Evolutionary conservation across 2,888 invertebrate species (phyloP), one percentile per base, ranked within the genome.

Genomic region (Noctua fimbriata): DNA sequence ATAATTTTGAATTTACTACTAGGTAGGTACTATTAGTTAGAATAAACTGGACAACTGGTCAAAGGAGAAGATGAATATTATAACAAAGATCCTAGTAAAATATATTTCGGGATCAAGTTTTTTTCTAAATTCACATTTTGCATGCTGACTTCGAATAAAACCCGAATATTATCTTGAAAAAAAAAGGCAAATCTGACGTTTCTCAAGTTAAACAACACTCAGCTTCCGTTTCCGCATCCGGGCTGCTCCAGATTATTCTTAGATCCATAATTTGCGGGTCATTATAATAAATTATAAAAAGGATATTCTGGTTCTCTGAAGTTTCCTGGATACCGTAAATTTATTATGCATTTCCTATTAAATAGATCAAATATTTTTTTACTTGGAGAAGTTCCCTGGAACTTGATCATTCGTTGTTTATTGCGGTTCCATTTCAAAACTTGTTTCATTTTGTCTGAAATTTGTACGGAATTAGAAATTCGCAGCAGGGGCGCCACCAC

Each of bases 391-490:
- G 14, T 55, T 6, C 7, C 5, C 0, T 66, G 14, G 7, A 55
- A 47, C 65, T 47, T 81, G 4, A 18, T 24, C n/a, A 36, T 65
- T 73, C 9, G 24, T 14, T 65, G 9, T 36, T 81, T 65, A 55
- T 55, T 52, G 44, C 49, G 2, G 32, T 76, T 66, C 28, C 21
- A 67, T 65, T 66, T 28, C 10, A 60, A 74, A 81, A 73, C 49
- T 82, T 73, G 52, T 84, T 84, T 76, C 60, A 73, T 86, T 86
- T 76, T 85, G 87, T 85, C 83, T 85, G 87, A 83, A 84, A 73
- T 86, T 73, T 76, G 79, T 60, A 76, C 79, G 14, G 65, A 85
- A 85, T 85, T 85, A 83, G 84, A 85, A 76, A 76, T 85, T 79
- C 73, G 67, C 84, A 36, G 52, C 73, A 76, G 73, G 55, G 73